phyloP scores from a whole-genome alignment of 2,888 invertebrate genomes.

The Limenitis camilla region DNA sequence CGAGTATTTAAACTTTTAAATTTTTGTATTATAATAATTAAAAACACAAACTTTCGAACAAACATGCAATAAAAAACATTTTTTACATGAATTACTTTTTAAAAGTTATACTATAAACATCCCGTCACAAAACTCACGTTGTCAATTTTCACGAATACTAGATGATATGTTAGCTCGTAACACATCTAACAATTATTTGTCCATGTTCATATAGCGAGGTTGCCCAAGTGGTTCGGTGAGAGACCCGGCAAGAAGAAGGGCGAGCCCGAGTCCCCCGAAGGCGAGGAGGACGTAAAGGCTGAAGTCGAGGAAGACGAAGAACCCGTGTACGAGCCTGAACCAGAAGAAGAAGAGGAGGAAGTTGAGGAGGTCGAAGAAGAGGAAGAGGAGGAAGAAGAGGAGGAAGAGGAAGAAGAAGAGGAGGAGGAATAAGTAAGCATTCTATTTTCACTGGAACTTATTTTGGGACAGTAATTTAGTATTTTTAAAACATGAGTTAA shows the following conservation, averaged over 20 bases:
- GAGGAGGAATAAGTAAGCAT: conserved; percentile 71
- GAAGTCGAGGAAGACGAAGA: conserved; percentile 83
- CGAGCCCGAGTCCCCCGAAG: conserved; percentile 92
- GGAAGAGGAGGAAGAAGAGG: conserved; percentile 84
- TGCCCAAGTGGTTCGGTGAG: conserved; percentile 97
- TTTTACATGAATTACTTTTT: no score
- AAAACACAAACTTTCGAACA: background rate
- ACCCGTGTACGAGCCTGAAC: conserved; percentile 78
- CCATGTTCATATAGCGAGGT: conserved; percentile 79
- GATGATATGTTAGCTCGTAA: no score
- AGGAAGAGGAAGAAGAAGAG: conserved; percentile 81
- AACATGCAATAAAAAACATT: no score
- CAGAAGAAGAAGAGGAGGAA: conserved; percentile 83
- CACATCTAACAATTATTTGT: no score
- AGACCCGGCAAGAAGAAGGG: conserved; percentile 94
- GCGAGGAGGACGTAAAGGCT: conserved; percentile 89
- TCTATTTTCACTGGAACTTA: background rate
- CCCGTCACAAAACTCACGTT: no score
- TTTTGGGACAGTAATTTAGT: background rate
- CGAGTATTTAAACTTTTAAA: background rate
- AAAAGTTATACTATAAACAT: no score
- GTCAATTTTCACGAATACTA: no score
- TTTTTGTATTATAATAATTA: no score
- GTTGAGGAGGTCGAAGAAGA: conserved; percentile 81
- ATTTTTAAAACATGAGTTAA: no score